Evolutionary conservation across 2,888 invertebrate species (phyloP).

Genomic region (Dicyrtomina minuta): DNA sequence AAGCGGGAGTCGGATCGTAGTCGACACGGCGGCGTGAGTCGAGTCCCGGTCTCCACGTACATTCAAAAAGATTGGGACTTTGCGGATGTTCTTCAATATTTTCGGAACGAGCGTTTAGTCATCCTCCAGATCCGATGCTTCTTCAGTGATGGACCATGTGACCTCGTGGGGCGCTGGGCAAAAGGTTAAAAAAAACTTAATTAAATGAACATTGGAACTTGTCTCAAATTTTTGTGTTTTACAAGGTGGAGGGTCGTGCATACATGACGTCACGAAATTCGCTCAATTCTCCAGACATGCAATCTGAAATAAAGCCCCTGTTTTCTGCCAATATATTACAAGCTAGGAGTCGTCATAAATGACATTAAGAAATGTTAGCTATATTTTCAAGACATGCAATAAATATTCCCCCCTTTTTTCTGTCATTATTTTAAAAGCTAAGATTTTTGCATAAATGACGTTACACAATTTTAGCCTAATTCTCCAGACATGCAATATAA

Average conservation of each 20-base stretch:
- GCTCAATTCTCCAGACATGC: too few relatives aligned
- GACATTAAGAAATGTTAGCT: too few relatives aligned
- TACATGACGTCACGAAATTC: too few relatives aligned
- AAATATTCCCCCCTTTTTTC: too few relatives aligned
- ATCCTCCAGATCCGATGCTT: constrained; percentile 31
- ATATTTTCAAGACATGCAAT: too few relatives aligned
- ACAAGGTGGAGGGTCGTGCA: too few relatives aligned
- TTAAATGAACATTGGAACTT: neutral
- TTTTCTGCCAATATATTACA: too few relatives aligned
- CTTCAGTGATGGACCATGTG: constrained; percentile 32
- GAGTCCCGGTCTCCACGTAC: neutral
- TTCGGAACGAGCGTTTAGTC: constrained; percentile 33
- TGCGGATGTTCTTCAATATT: constrained; percentile 33
- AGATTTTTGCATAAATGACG: too few relatives aligned
- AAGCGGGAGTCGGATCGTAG: constrained; percentile 23
- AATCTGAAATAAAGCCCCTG: too few relatives aligned
- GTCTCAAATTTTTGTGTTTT: neutral
- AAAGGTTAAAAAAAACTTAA: constrained; percentile 11
- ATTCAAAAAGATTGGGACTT: constrained; percentile 30
- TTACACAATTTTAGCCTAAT: too few relatives aligned
- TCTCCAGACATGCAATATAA: neutral
- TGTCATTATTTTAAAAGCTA: too few relatives aligned
- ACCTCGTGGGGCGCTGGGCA: constrained; percentile 22
- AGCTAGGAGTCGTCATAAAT: too few relatives aligned
- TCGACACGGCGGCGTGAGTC: neutral